Evolutionary conservation across 2,888 invertebrate genomes (phyloP), one percentile per base, ranked within the genome.

Genomic region (Drosophila tripunctata): DNA sequence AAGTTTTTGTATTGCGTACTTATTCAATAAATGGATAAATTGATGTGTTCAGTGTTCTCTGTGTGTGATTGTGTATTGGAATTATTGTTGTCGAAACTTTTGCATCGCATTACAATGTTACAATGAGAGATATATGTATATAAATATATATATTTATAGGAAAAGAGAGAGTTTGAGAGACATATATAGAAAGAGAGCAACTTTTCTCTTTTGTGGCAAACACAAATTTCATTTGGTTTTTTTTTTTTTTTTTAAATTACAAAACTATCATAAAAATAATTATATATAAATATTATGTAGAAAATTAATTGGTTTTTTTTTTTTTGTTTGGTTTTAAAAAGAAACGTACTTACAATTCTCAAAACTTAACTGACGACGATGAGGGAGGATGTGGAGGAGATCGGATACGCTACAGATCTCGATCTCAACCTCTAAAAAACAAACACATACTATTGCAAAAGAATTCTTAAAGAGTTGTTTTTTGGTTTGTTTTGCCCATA

Each of bases 291-390:
- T 74, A 70, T 64, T 76, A 66, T 71, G 41, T 67, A 71, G 73
- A 66, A 73, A 77, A 80, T 73, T 58, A 79, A 67, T 54, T 78
- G 77, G 54, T 67, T 82, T 50, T 52, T 52, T 30, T 15, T 82
- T 47, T 31, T 52, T 30, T 15, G 8, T 7, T 38, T 38, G 22
- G 24, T 38, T 63, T 71, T 68, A 75, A 87, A 82, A 82, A 67
- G 63, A 85, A 87, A 87, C 83, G 87, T 90, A 90, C 90, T 90
- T 90, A 90, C 88, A 88, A 89, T 89, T 88, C 88, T n/a, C 76
- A 57, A 83, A 85, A 85, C 87, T 85, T 71, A 78, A 84, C 82
- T 87, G 84, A 80, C 79, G 78, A 71, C 78, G 86, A 70, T 69
- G 76, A 65, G 48, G 67, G 77, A 40, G 50, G 50, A 10, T 56